phyloP scores from a whole-genome alignment of 1,140 invertebrate genomes.

The Diorhabda elongata region DNA sequence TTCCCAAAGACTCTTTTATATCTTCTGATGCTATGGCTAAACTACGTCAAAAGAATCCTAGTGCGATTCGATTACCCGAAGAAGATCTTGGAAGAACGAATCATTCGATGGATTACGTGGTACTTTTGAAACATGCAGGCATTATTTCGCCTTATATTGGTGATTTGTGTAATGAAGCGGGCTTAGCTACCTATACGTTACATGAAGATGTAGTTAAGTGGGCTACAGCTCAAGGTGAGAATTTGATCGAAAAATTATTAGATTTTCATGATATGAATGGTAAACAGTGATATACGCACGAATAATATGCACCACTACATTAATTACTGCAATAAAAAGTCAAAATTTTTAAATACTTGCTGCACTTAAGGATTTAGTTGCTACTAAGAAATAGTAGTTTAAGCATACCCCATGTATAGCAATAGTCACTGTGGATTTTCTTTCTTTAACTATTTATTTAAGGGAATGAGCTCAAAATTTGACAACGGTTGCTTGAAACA shows the following conservation, averaged over 20 bases:
- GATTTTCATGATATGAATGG: neutral
- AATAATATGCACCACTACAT: no score
- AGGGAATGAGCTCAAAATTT: no score
- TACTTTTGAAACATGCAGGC: constrained; percentile 61
- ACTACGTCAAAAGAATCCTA: constrained; percentile 77
- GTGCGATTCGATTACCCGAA: constrained; percentile 68
- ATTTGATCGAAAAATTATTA: neutral
- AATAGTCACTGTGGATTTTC: no score
- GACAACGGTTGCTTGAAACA: no score
- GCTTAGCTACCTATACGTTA: constrained; percentile 71
- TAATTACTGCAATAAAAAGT: no score
- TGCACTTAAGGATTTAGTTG: no score
- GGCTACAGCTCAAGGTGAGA: constrained; percentile 67
- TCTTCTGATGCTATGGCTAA: constrained; percentile 96
- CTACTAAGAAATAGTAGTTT: no score
- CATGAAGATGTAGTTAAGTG: constrained; percentile 74
- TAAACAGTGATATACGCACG: neutral
- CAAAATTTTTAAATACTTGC: no score
- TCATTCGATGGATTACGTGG: constrained; percentile 76
- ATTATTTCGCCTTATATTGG: constrained; percentile 72
- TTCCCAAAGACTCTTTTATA: constrained; percentile 89
- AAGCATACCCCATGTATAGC: no score
- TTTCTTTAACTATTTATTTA: no score
- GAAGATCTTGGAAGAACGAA: constrained; percentile 77
- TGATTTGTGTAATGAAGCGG: constrained; percentile 70